These are phyloP conservation scores for Oopsacas minuta DNA, from an alignment of 37 sponge, comb jelly and placozoan genomes.

Conservation along the genomic window DNA sequence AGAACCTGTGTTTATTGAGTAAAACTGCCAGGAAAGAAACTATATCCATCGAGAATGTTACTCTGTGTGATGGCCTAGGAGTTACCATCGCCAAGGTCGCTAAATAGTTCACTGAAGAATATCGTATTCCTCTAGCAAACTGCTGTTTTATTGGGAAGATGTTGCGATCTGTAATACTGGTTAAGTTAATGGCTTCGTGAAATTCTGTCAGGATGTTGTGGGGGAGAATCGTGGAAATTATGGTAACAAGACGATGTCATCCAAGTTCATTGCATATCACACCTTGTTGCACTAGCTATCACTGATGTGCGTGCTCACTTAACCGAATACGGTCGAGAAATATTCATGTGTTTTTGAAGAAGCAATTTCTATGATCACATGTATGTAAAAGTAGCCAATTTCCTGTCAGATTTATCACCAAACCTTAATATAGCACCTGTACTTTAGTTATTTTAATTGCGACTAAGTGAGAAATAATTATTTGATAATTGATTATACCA, in stretches of 20 bases:
- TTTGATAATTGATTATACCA: too few species aligned
- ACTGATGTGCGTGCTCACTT: background rate
- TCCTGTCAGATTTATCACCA: too few species aligned
- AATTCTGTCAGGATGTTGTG: background rate
- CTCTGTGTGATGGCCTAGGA: background rate
- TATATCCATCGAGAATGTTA: background rate
- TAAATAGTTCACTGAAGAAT: background rate
- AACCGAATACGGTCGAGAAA: too few species aligned
- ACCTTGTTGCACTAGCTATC: background rate
- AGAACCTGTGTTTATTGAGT: background rate
- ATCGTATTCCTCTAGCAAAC: background rate
- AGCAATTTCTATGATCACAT: too few species aligned
- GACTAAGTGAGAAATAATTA: too few species aligned
- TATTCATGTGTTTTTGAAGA: too few species aligned
- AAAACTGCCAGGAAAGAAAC: background rate
- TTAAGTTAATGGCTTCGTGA: background rate
- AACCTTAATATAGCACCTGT: too few species aligned
- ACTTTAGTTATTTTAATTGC: too few species aligned
- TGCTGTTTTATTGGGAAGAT: background rate
- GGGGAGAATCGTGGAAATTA: background rate
- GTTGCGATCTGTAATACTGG: background rate
- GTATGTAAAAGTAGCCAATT: too few species aligned
- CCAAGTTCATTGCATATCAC: background rate
- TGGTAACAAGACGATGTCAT: background rate
- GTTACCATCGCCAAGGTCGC: background rate